Evolutionary conservation across 2,888 invertebrate species (phyloP).

Genomic region (Zygaena filipendulae): DNA sequence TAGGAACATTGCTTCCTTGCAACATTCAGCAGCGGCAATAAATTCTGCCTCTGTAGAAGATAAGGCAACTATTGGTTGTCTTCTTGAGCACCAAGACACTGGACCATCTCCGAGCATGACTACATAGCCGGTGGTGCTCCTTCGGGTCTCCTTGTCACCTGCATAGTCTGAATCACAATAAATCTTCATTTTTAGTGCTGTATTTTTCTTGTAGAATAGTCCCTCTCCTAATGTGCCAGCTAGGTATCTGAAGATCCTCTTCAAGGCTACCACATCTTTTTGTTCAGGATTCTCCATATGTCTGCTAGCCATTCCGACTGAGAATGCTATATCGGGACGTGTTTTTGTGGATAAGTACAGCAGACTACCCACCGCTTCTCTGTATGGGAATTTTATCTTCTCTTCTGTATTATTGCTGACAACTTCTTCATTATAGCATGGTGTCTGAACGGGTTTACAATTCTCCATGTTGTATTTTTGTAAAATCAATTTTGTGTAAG

Average conservation of each 20-base stretch:
- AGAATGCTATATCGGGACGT: not conserved
- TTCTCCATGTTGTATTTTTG: not conserved
- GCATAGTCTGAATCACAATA: constrained; percentile 21
- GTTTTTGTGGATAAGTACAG: not conserved
- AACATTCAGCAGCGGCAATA: too few relatives aligned
- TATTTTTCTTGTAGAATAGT: not conserved
- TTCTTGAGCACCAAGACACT: constrained; percentile 21
- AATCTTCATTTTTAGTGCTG: constrained; percentile 8
- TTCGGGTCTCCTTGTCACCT: constrained; percentile 15
- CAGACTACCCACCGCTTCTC: not conserved
- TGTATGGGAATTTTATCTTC: not conserved
- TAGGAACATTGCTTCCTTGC: too few relatives aligned
- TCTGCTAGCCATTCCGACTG: not conserved
- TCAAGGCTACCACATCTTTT: not conserved
- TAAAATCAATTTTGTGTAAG: not conserved
- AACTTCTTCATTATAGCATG: not conserved
- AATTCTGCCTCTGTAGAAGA: constrained; percentile 23
- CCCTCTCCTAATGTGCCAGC: not conserved
- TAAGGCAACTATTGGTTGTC: constrained; percentile 20
- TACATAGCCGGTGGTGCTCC: constrained; percentile 19
- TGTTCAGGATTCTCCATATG: not conserved
- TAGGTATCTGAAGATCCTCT: not conserved
- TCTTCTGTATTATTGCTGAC: not conserved
- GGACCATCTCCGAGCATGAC: constrained; percentile 17
- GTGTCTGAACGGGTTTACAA: not conserved